Evolutionary conservation across 2,888 invertebrate genomes (phyloP), one percentile per base, ranked within the genome.

Genomic region (Lycophotia porphyrea): DNA sequence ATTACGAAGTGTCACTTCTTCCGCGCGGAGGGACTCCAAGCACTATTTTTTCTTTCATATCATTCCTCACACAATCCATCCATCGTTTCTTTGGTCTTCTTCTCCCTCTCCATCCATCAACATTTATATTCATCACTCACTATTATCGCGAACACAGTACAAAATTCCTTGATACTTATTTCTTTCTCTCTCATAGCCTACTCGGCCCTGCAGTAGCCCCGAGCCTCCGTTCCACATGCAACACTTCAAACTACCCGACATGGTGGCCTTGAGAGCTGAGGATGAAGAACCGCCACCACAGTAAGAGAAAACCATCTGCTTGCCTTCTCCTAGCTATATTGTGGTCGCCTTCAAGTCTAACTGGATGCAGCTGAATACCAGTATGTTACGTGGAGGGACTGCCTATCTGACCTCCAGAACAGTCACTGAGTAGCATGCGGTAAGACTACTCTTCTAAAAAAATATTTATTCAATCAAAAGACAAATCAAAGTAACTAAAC

Each of bases 211-310:
- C 83, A 90, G 81, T 76, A 98, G 98, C 89, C 98, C 98, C 0
- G 95, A 95, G 77, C 97, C 97, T 15, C 97, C 98, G n/a, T 98
- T 97, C 93, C 98, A 98, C 95, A 97, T 98, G 97, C 98, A 98
- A 90, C 98, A 98, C 92, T 98, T 97, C 94, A 98, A 98, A 90
- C 94, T 98, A 87, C 98, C 98, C 24, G 97, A 97, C 86, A 95
- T 97, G 93, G 93, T 97, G n/a, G 96, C 97, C 0, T 90, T 96
- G 3, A 83, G 84, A 24, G 81, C 89, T 0, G 93, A 94, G 24
- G 91, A 92, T 5, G 93, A 93, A 0, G 92, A 90, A 9, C 84
- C 70, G 0, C 83, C 75, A 8, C 69, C 82, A 0, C 86, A 79
- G 52, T 84, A 79, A 69, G 9, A 21, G 7, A 11, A 49, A 52